Conservation (phyloP, 2,888 invertebrate genomes). For the Oxytorus armatus region DNA sequence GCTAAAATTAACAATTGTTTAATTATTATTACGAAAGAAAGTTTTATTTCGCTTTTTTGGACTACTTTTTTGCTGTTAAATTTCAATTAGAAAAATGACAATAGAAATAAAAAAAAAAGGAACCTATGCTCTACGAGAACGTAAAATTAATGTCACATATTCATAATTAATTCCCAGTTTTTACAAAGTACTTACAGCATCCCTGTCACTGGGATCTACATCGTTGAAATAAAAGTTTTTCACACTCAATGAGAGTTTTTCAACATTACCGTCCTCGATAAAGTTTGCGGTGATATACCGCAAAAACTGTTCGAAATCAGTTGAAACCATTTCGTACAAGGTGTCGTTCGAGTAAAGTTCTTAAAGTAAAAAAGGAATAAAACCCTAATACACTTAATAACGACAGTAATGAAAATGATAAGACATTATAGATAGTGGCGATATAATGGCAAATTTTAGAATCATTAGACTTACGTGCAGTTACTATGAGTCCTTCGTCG, state of each 20-base stretch:
- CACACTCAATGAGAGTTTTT: slow-evolving; percentile 20
- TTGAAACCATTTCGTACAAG: slow-evolving; percentile 45
- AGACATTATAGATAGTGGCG: not conserved
- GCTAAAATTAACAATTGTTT: no score
- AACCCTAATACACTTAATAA: not conserved
- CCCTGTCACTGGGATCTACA: slow-evolving; percentile 46
- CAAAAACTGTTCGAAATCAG: slow-evolving; percentile 50
- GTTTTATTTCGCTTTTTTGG: no score
- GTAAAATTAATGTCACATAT: not conserved
- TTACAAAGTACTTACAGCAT: slow-evolving; percentile 57
- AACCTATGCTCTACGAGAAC: not conserved
- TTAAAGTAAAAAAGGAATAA: slow-evolving; percentile 21
- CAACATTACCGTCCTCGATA: slow-evolving; percentile 17
- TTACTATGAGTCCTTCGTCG: slow-evolving; percentile 70
- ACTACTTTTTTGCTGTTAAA: no score
- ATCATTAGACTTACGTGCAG: slow-evolving; percentile 57
- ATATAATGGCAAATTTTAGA: not conserved
- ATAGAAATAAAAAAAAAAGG: slow-evolving; percentile 2
- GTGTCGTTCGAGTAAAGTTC: slow-evolving; percentile 60
- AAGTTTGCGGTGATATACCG: slow-evolving; percentile 19
- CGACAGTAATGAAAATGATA: not conserved
- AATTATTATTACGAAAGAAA: no score
- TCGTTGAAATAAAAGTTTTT: slow-evolving; percentile 62
- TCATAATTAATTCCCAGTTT: no score
- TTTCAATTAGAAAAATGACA: no score